Base-by-base conservation (phyloP, 2,797 vertebrate genomes). In the Melanotaenia nigrans region DNA sequence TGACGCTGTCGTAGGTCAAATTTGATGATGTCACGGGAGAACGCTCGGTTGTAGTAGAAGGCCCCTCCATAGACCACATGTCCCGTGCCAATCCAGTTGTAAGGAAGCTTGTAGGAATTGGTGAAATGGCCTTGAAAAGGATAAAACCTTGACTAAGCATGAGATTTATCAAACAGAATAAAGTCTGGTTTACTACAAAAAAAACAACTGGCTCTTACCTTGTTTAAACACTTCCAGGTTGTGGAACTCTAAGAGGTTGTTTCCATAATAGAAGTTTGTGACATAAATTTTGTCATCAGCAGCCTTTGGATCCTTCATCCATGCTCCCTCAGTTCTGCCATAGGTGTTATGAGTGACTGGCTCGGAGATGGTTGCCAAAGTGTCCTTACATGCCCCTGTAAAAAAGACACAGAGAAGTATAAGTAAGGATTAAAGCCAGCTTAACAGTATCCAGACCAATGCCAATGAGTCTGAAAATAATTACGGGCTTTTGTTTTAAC, bases 271-370 rank as follows among this genome's bases (percentile, higher is more conserved):
- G 78, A 96, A 97, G 85, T 99, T 97, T 71, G 97, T 96, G 47
- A 99, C 95, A 0, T 98, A 99, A 69, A 99, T 99, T 72, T 95
- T 95, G 77, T 96, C 94, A 6, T 96, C 94, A 36, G 71, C 89
- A n/a, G 96, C 96, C 77, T 96, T 89, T 0, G 98, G 96, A 77
- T 99, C 98, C 92, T 99, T 99, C 98, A 99, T 99, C 98, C 98
- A 99, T 2, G 98, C 97, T 0, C 98, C 98, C 82, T 99, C 97
- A 0, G 93, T 97, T 71, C 91, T 95, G 57, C 98, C 98, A 0
- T 96, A 99, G 0, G 94, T 97, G 92, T 99, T 98, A 86, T 98
- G 97, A 32, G 96, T 96, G 65, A 94, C 92, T 0, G 98, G 98
- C 30, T 96, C 96, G 0, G 96, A 95, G 86, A 99, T 97, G 0